Evolutionary conservation across 2,888 invertebrate genomes (phyloP), one percentile per base, ranked within the genome.

Genomic region (Sesia apiformis): DNA sequence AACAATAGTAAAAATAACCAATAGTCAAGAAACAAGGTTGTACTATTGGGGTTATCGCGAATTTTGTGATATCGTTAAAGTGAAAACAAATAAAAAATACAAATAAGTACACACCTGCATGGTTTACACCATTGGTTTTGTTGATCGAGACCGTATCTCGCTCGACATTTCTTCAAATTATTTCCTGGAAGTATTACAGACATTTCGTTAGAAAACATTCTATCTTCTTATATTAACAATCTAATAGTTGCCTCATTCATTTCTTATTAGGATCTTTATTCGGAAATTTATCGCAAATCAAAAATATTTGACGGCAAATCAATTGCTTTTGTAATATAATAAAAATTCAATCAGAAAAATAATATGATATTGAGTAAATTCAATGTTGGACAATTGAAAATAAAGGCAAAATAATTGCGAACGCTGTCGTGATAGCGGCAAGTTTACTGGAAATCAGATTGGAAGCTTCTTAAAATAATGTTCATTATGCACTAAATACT

Each of bases 41-140:
- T 57, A 59, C 60, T 55, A 53, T 49, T 53, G 52, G 56, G 51
- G 57, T 50, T 41, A 49, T 42, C 23, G 52, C 4, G 52, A 54
- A 23, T 23, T 23, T 23, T 23, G 23, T 51, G 57, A 56, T 58
- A 56, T 51, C 55, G 56, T 58, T 56, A 62, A 81, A 81, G 81
- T 78, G 66, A 76, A 83, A 78, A 74, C 49, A 70, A 82, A 77
- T 60, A 68, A 74, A 67, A 72, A 59, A 57, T 46, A 57, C 61
- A 55, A 58, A 49, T 39, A 39, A 56, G 52, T 39, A 72, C 93
- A 90, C 93, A 98, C 98, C 98, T 97, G 97, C 99, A 99, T 63
- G 98, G 99, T 84, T 99, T 99, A 89, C 99, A 99, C 99, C 99
- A 99, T 85, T 98, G 97, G 86, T 95, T 97, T 88, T 98, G 98